Conservation (phyloP, 2,113 vertebrate genomes). For the Amia ocellicauda region DNA sequence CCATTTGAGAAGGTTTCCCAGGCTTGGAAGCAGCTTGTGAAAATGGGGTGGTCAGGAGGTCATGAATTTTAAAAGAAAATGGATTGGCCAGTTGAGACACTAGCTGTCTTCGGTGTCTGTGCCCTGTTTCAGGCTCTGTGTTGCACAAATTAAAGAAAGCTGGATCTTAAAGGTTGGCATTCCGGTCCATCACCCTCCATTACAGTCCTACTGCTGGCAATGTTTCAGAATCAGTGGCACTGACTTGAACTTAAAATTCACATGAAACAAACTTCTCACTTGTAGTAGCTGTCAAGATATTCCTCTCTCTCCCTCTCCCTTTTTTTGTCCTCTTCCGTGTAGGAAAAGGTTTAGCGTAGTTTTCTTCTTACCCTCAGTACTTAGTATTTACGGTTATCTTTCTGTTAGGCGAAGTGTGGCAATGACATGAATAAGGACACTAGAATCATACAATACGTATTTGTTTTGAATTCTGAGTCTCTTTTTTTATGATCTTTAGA, state of each 20-base stretch:
- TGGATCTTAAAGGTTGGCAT: neutral
- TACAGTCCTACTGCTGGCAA: neutral
- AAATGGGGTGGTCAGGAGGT: too few species aligned
- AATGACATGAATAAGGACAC: constrained; percentile 41
- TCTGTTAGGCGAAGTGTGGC: constrained; percentile 31
- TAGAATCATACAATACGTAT: constrained; percentile 47
- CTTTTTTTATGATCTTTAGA: constrained; percentile 43
- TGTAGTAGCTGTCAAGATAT: neutral
- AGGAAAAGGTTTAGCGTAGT: constrained; percentile 36
- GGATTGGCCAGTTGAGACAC: too few species aligned
- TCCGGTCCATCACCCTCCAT: too few species aligned
- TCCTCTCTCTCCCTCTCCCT: neutral
- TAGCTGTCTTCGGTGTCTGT: too few species aligned
- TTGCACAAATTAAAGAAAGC: too few species aligned
- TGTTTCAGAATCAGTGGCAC: neutral
- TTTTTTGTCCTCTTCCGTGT: constrained; percentile 3
- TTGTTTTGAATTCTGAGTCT: constrained; percentile 18
- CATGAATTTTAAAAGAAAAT: too few species aligned
- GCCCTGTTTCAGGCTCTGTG: too few species aligned
- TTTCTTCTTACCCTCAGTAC: constrained; percentile 22
- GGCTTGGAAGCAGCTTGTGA: too few species aligned
- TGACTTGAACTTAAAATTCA: neutral
- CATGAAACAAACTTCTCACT: neutral
- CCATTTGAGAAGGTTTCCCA: too few species aligned
- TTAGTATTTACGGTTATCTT: constrained; percentile 46